Percentiles rank a stretch among this genome's conserved stretches.
These are phyloP conservation scores for Callopanchax toddi DNA, from an alignment of 2,113 vertebrate species.

Conservation along the genomic window DNA sequence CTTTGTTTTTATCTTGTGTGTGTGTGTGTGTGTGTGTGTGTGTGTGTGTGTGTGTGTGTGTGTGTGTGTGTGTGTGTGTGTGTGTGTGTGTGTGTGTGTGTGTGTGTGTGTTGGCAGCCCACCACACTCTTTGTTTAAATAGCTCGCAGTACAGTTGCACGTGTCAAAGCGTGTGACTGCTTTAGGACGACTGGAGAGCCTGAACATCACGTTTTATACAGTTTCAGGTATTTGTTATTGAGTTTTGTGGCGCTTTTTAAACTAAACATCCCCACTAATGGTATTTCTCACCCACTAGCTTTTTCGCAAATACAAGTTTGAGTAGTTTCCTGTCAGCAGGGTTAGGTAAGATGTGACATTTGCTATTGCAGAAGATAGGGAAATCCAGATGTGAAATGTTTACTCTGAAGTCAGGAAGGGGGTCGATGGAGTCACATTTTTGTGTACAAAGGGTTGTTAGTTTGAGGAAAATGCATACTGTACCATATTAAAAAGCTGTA, in stretches of 20 bases:
- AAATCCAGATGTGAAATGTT: constrained; percentile 27
- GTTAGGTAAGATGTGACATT: constrained; percentile 20
- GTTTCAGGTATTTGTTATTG: not conserved
- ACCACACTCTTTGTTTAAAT: constrained; percentile 78
- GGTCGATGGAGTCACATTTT: not conserved
- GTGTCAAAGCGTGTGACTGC: constrained; percentile 79
- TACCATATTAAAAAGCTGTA: too few relatives aligned
- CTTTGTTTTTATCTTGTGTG: constrained; percentile 35
- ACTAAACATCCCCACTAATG: not conserved
- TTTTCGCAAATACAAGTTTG: constrained; percentile 36
- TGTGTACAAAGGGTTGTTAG: not conserved
- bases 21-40: constrained; percentile 21
- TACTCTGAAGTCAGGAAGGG: not conserved
- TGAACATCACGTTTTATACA: constrained; percentile 22
- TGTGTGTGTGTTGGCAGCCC: constrained; percentile 38
- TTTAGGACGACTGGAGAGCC: constrained; percentile 26
- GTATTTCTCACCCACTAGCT: constrained; percentile 10
- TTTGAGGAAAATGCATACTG: not conserved
- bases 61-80: constrained; percentile 12
- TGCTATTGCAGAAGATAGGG: constrained; percentile 12
- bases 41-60: constrained; percentile 16
- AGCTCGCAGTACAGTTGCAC: constrained; percentile 75
- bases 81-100: constrained; percentile 14
- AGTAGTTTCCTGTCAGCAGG: constrained; percentile 28
- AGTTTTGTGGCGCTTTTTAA: not conserved